Evolutionary conservation across 2,888 invertebrate genomes (phyloP).

Genomic region (Lucinisca nassula): DNA sequence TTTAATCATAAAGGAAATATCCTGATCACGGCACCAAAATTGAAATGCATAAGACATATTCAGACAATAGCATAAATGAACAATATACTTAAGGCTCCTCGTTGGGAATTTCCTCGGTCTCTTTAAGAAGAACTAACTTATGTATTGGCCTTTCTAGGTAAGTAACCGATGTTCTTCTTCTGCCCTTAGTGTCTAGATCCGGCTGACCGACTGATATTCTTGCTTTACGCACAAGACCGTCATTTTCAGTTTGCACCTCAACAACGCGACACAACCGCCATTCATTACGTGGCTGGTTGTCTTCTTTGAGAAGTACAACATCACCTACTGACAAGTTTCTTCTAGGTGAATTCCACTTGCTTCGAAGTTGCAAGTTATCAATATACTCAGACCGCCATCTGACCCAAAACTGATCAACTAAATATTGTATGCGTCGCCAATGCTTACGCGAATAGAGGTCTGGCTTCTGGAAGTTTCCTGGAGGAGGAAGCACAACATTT

Average conservation of each 20-base stretch:
- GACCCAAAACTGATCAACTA: conserved; percentile 71
- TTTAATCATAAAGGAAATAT: no score
- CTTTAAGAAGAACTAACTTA: no score
- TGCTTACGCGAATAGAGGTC: conserved; percentile 62
- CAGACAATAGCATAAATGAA: no score
- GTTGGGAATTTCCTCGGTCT: no score
- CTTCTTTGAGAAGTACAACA: conserved; percentile 65
- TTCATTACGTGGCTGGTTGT: conserved; percentile 49
- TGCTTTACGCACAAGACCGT: no score
- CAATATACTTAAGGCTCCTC: no score
- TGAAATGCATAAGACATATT: no score
- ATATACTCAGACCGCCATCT: conserved; percentile 68
- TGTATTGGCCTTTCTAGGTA: no score
- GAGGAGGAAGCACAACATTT: conserved; percentile 51
- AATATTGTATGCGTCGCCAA: conserved; percentile 65
- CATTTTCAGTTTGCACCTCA: no score
- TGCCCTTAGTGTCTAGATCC: neutral
- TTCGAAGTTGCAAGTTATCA: conserved; percentile 40
- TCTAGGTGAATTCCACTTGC: conserved; percentile 49
- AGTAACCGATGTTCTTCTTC: neutral
- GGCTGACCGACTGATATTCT: neutral
- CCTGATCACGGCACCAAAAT: no score
- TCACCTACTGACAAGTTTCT: conserved; percentile 58
- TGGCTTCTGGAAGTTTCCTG: conserved; percentile 55
- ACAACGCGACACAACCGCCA: conserved; percentile 53